These are phyloP conservation scores for Drosophila busckii DNA, from an alignment of 1,140 invertebrate genomes.

Conservation along the genomic window DNA sequence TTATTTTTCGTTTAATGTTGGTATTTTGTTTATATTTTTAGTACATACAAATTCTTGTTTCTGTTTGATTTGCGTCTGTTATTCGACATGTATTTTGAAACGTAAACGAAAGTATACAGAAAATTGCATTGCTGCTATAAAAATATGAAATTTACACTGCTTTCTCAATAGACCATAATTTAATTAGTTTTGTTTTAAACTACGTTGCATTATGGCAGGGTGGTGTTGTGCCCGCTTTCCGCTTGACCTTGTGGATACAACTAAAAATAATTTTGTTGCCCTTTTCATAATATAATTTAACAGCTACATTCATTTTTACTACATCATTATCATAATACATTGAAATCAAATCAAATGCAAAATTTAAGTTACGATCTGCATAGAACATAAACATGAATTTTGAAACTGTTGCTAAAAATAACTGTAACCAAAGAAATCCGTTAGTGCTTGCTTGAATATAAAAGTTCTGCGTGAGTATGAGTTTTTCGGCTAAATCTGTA, in stretches of 20 bases:
- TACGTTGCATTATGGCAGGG: slow-evolving; percentile 1
- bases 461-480: slow-evolving; percentile 62
- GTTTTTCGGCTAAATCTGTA: slow-evolving; percentile 1
- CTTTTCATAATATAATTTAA: slow-evolving; percentile 19
- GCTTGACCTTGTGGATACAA: slow-evolving; percentile 20
- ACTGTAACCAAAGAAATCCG: slow-evolving; percentile 48
- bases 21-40: too few species aligned
- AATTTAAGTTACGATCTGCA: slow-evolving; percentile 33
- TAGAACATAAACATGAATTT: slow-evolving; percentile 57
- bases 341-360: slow-evolving; percentile 29
- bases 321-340: slow-evolving; percentile 34
- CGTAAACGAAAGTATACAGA: slow-evolving; percentile 52
- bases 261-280: slow-evolving; percentile 22
- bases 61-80: slow-evolving; percentile 16
- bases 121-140: slow-evolving; percentile 48
- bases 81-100: slow-evolving; percentile 25
- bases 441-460: slow-evolving; percentile 44
- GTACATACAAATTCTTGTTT: slow-evolving; percentile 49
- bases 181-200: slow-evolving; percentile 40
- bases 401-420: slow-evolving; percentile 35
- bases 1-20: slow-evolving; percentile 32
- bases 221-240: slow-evolving; percentile 4
- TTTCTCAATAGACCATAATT: slow-evolving; percentile 52
- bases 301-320: slow-evolving; percentile 28
- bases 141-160: slow-evolving; percentile 50